Evolutionary conservation across 2,888 invertebrate species (phyloP).

Genomic region (Nephrotoma flavescens): DNA sequence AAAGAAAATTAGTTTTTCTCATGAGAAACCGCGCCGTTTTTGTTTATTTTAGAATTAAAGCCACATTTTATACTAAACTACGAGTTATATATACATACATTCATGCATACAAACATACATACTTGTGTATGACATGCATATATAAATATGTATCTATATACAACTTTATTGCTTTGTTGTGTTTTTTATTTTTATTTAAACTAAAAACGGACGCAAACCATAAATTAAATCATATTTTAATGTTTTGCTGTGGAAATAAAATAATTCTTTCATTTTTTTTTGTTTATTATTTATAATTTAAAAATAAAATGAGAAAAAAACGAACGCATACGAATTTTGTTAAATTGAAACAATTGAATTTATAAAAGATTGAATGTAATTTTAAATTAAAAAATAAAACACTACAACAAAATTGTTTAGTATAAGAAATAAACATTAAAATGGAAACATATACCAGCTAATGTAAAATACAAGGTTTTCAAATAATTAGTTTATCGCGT

Average conservation of each 20-base stretch:
- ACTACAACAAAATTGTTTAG: not conserved
- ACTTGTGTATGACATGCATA: not conserved
- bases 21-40: not conserved
- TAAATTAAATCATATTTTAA: not conserved
- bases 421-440: not conserved
- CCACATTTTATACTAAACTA: not conserved
- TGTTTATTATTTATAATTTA: not conserved
- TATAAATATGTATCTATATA: not conserved
- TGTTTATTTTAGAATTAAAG: not conserved
- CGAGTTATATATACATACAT: not conserved
- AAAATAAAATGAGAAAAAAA: not conserved
- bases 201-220: not conserved
- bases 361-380: not conserved
- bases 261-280: not conserved
- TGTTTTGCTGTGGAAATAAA: not conserved
- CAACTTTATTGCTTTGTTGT: not conserved
- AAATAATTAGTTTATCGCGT: not conserved
- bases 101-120: not conserved
- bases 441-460: not conserved
- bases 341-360: not conserved
- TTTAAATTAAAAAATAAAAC: not conserved
- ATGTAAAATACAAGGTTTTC: not conserved
- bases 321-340: not conserved
- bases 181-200: not conserved
- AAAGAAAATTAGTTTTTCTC: not conserved